Base-by-base conservation (phyloP, 2,113 vertebrate genomes). In the Ellobius talpinus region DNA sequence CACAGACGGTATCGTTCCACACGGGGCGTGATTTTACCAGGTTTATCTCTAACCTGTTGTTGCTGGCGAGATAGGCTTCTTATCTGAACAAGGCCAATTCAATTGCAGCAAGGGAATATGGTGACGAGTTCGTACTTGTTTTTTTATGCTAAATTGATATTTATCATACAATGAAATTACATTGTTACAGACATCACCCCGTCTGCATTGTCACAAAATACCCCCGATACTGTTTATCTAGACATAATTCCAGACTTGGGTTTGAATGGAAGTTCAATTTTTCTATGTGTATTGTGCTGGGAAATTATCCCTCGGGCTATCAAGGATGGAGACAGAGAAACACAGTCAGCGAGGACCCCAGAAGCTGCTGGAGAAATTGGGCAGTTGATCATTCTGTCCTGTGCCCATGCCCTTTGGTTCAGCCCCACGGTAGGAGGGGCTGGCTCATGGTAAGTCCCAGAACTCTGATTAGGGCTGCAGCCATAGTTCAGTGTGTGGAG, bases 111-210 rank as follows among this genome's bases (percentile, higher is more conserved):
- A 98, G 97, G 97, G 96, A 89, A 87, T 63, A 96, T 0, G 8
- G 92, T 95, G 88, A 89, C 95, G 95, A 97, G 97, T 96, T 96
- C 98, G 81, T 92, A 97, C 97, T 95, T 98, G 95, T 97, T 97
- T 50, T 47, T 95, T 97, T 96, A 96, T 96, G 97, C 97, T 91
- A 98, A 98, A 98, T 98, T 98, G 98, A 96, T 98, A 97, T 98
- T 98, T 99, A 98, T 98, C 98, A 98, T 97, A 96, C 97, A 96
- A 96, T 97, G 95, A 97, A 98, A 98, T 98, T 96, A 81, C 95
- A 90, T 96, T 97, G 93, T 97, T 98, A 97, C 87, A 97, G 98
- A 96, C 95, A 97, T 94, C 97, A 93, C 86, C 92, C 97, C 97
- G 70, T 96, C 96, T 97, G 94, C 97, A 96, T 97, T 97, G 97